Conservation (phyloP, 2,888 invertebrate genomes). For the Dastarcus helophoroides region DNA sequence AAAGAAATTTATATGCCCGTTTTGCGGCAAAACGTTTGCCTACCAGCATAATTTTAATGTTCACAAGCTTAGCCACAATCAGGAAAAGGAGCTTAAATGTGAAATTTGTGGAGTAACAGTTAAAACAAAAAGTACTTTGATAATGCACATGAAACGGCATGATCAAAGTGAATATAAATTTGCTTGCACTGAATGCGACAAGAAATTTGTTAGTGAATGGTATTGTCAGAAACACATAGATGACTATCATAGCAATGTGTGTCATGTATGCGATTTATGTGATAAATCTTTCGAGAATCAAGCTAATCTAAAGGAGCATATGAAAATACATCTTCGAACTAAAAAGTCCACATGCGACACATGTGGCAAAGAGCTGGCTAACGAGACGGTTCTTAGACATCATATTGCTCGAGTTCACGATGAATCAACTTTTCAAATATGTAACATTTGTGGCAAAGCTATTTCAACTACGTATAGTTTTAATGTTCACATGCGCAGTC, state of each 20-base stretch:
- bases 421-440: too few relatives aligned
- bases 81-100: constrained; percentile 21
- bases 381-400: constrained; percentile 14
- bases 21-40: too few relatives aligned
- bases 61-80: constrained; percentile 24
- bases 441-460: constrained; percentile 27
- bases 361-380: constrained; percentile 23
- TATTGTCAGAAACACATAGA: background rate
- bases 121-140: constrained; percentile 22
- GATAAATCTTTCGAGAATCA: constrained; percentile 19
- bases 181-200: background rate
- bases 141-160: constrained; percentile 23
- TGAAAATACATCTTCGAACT: constrained; percentile 21
- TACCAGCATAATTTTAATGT: too few relatives aligned
- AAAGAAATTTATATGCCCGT: too few relatives aligned
- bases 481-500: constrained; percentile 13
- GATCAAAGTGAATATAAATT: constrained; percentile 9
- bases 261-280: constrained; percentile 14
- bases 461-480: constrained; percentile 17
- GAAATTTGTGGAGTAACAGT: constrained; percentile 24
- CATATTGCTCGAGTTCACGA: constrained; percentile 12
- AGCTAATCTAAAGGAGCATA: constrained; percentile 17
- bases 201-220: constrained; percentile 1
- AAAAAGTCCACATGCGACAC: constrained; percentile 18
- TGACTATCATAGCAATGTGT: constrained; percentile 6